Evolutionary conservation across 2,113 vertebrate genomes (phyloP), one percentile per base, ranked within the genome.

Genomic region (Turnix velox): DNA sequence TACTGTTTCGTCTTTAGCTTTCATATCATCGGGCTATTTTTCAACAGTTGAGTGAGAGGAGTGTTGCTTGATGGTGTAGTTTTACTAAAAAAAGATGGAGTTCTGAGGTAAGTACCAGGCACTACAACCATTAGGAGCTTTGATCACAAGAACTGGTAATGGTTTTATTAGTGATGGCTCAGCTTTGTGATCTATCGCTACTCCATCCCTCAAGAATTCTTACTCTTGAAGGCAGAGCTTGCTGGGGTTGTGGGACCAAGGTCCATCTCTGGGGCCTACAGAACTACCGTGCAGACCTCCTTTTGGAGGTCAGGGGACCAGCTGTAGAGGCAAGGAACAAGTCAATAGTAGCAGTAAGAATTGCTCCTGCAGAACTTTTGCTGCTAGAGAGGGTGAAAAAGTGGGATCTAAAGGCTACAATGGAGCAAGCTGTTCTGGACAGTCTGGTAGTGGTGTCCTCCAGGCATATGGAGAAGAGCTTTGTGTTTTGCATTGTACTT

Each of bases 141-240:
- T 48, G 45, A 48, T 74, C 17, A 22, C 31, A 48, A 75, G 67
- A 67, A 30, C 16, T 43, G 57, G 20, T 58, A n/a, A 10, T 0
- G 0, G n/a, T 81, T 78, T 71, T 46, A 49, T 49, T 27, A 42
- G 31, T 1, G 0, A 5, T 16, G 9, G 11, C 45, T 61, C 51
- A 57, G 59, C 58, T 63, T 57, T 65, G 39, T 72, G 30, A 46
- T 88, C 43, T 18, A 10, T 77, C 15, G 11, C 37, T 16, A 2
- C 49, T 84, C 27, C 12, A 12, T 18, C 13, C 16, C 22, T 19
- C 27, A 40, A 78, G 22, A 59, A 24, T n/a, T 27, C 9, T 59
- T 10, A 14, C 28, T 61, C 51, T 71, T 43, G 19, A 59, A 84
- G 59, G 3, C 5, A 5, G 18, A 78, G 45, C 27, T 45, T 86